Evolutionary conservation across 2,113 vertebrate genomes (phyloP), one percentile per base, ranked within the genome.

Genomic region (Pelmatolapia mariae): DNA sequence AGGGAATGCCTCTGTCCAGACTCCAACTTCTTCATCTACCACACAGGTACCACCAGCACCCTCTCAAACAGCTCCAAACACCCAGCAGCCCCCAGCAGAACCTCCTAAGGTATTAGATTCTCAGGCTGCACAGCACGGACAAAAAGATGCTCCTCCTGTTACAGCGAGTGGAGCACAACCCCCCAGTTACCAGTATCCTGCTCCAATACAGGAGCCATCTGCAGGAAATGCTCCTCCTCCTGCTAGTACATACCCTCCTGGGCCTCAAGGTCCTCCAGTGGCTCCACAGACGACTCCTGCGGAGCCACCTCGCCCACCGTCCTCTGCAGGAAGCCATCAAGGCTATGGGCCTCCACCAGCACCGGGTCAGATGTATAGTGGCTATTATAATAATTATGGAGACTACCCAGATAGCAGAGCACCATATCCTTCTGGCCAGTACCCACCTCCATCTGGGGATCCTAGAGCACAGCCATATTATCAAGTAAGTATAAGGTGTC

Each of bases 381-480:
- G 91, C n/a, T 97, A 97, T 88, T 96, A 96, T 86, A 89, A 96
- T 2, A 91, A 95, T 56, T 98, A 98, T 0, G 96, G 97, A 6
- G 94, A 97, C 82, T 98, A 97, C 89, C 94, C 94, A 1, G 95
- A 97, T 50, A 68, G 91, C 91, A 95, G 96, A 89, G 79, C 94
- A 4, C 94, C 95, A 0, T 98, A 98, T 87, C 95, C 94, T 0
- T 91, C 96, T 5, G 91, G 93, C 24, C 93, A 95, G 0, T 98
- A 98, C 38, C 96, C 95, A 5, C 93, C 94, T 1, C 96, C 94
- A 6, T 87, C 94, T 2, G 81, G 94, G 86, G 98, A 98, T 81
- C 96, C 97, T 3, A 97, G 97, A 85, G 24, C 95, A 80, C 96
- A 97, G 29, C 96, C 96, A n/a, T 98, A 98, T 89, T 98, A 98